phyloP scores from a whole-genome alignment of 2,888 invertebrate genomes.

The Nephrotoma flavescens region DNA sequence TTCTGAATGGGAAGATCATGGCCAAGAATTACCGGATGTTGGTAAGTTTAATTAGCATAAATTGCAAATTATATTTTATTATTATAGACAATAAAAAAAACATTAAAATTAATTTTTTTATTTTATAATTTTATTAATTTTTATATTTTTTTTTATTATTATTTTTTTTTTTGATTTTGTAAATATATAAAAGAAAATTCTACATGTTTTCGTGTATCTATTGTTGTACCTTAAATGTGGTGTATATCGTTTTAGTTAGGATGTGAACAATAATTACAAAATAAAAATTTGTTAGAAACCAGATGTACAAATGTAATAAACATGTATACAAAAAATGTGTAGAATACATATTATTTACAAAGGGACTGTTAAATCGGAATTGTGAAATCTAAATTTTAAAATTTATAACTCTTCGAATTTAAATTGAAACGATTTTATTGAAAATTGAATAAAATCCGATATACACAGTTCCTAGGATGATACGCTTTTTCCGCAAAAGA shows the following conservation, averaged over 20 bases:
- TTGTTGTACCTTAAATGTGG: background rate
- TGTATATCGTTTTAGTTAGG: background rate
- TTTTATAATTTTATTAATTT: conserved; percentile 6
- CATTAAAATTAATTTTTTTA: conserved; percentile 10
- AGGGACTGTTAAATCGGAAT: too few species aligned
- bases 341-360: too few species aligned
- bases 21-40: conserved; percentile 37
- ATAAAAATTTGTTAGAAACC: background rate
- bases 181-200: background rate
- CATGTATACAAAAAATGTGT: too few species aligned
- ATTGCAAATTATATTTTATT: background rate
- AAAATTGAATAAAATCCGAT: too few species aligned
- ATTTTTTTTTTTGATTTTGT: background rate
- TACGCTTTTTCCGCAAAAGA: too few species aligned
- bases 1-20: conserved; percentile 44
- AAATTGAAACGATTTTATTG: too few species aligned
- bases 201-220: background rate
- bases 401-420: too few species aligned
- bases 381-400: too few species aligned
- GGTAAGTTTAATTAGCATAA: conserved; percentile 32
- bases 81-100: background rate
- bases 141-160: conserved; percentile 3
- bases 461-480: too few species aligned
- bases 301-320: background rate
- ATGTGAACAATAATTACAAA: background rate